Evolutionary conservation across 2,113 vertebrate species (phyloP).

Genomic region (Varanus komodoensis): DNA sequence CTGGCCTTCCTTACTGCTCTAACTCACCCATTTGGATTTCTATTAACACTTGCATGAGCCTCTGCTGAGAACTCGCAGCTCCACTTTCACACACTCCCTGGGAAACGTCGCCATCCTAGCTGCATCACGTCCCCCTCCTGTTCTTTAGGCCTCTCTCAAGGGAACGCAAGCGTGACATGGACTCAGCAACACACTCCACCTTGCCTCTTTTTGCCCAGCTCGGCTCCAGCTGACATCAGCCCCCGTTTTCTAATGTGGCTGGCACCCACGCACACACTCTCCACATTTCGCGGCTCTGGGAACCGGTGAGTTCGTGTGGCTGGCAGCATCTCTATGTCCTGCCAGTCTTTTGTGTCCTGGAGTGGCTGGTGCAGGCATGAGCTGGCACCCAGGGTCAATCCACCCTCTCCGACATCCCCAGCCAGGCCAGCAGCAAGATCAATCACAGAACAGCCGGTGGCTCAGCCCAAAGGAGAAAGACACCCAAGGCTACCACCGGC

Average conservation of each 20-base stretch:
- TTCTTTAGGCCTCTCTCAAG: neutral
- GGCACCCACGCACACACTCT: neutral
- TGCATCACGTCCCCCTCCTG: neutral
- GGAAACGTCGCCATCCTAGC: neutral
- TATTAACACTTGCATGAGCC: neutral
- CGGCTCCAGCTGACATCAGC: neutral
- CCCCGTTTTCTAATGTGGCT: no score
- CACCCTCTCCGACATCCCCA: rapidly evolving
- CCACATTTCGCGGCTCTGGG: neutral
- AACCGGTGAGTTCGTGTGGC: neutral
- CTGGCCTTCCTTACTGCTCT: neutral
- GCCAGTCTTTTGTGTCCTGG: neutral
- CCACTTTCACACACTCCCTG: neutral
- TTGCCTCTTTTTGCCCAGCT: neutral
- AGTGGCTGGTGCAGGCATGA: rapidly evolving
- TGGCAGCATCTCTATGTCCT: neutral
- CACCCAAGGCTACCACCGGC: neutral
- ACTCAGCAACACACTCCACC: neutral
- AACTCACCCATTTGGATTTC: neutral
- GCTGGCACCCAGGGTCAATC: neutral
- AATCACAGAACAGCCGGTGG: neutral
- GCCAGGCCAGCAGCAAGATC: rapidly evolving
- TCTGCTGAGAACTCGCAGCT: neutral
- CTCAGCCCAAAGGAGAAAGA: neutral
- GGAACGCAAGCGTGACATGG: neutral